Evolutionary conservation across 1,140 invertebrate species (phyloP), one percentile per base, ranked within the genome.

Genomic region (Zophobas morio): DNA sequence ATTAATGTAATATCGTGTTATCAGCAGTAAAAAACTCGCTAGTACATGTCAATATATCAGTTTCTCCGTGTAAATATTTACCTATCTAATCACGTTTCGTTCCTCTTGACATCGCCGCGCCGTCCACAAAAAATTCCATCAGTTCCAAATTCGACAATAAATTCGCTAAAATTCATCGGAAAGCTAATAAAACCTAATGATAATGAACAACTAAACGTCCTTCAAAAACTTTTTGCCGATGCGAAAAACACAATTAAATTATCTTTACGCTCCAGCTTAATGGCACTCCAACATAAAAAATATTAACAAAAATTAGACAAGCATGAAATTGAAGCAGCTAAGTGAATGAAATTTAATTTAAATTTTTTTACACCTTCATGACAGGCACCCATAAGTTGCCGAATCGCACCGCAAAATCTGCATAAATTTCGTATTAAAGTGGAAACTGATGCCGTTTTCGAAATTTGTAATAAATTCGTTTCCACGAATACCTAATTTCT

Each of bases 191-290:
- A 20, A 20, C 20, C 20, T 20, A 20, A 20, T 20, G 20, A 20
- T 51, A 51, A 51, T 20, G 49, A 51, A 20, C 49, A 51, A 5
- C 20, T 51, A 51, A 51, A 51, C 49, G 49, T 51, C 49, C n/a
- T 51, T 51, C 49, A 51, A 51, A 51, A 51, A 51, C 4, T 51
- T 51, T 51, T 51, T n/a, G 49, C 2, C 6, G 49, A 20, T 20
- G 49, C 20, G 49, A 51, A 51, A 46, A 51, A 51, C n/a, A 51
- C 49, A 51, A 51, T 51, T 51, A 51, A 51, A 51, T 51, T 51
- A 51, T 51, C 49, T 51, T 51, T 51, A n/a, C 49, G 49, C 49
- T 51, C 49, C 49, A 20, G 20, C 49, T 51, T 51, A 51, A 51
- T 51, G 49, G n/a, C 49, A 51, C 49, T 51, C 20, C 20, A 51